A percentile compares a stretch with the other conserved stretches of the same genome.
These are phyloP conservation scores for Smutsia temminckii DNA, from an alignment of 2,797 vertebrate species.

Conservation along the genomic window DNA sequence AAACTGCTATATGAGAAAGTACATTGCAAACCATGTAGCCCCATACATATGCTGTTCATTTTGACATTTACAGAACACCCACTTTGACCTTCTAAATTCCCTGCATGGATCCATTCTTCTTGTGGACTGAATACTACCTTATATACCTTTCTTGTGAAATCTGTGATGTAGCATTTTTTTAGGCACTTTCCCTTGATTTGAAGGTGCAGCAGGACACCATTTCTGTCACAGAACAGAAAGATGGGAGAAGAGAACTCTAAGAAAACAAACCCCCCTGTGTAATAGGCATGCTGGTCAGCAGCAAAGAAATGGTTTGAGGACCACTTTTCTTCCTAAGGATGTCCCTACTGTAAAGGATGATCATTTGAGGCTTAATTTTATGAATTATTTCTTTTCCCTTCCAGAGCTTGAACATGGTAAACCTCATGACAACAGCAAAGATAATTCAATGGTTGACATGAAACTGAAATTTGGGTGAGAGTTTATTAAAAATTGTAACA, in stretches of 20 bases:
- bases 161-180: not conserved
- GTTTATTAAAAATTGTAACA: slow-evolving; percentile 3
- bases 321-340: not conserved
- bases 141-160: not conserved
- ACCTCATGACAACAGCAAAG: not conserved
- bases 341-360: not conserved
- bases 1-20: not conserved
- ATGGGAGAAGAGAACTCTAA: not conserved
- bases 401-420: slow-evolving; percentile 5
- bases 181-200: not conserved
- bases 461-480: not conserved
- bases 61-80: not conserved
- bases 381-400: slow-evolving; percentile 10
- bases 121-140: not conserved
- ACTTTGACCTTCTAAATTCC: not conserved
- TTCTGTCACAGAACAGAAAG: not conserved
- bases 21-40: not conserved
- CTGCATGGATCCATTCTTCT: not conserved
- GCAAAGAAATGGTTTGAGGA: not conserved
- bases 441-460: slow-evolving; percentile 4
- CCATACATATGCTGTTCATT: not conserved
- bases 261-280: not conserved
- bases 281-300: not conserved
- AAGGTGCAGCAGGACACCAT: not conserved
- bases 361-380: not conserved